A percentile compares a stretch with the other conserved stretches of the same genome.
phyloP scores from a whole-genome alignment of 2,888 invertebrate genomes.

The Drosophila koepferae region DNA sequence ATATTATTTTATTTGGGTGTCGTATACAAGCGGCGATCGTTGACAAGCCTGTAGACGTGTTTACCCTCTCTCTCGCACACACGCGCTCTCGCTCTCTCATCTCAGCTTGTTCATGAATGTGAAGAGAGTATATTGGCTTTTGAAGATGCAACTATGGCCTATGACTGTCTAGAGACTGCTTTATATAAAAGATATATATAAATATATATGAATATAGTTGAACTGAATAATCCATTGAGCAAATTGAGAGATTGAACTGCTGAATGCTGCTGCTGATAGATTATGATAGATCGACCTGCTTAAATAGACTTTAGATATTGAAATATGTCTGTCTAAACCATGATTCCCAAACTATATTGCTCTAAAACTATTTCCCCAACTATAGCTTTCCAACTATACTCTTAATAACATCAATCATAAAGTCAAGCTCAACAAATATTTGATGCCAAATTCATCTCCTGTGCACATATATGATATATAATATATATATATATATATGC shows the following conservation, averaged over 20 bases:
- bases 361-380: background rate
- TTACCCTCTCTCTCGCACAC: background rate
- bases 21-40: slow-evolving; percentile 62
- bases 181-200: background rate
- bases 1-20: slow-evolving; percentile 84
- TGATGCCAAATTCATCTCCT: no score
- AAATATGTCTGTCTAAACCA: background rate
- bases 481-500: no score
- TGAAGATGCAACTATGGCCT: background rate
- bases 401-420: no score
- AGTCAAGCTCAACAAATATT: no score
- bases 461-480: background rate
- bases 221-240: no score
- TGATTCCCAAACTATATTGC: background rate
- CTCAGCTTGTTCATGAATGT: background rate
- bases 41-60: slow-evolving; percentile 49
- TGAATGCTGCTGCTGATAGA: no score
- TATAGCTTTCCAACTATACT: no score
- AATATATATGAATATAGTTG: background rate
- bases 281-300: no score
- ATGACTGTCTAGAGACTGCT: background rate
- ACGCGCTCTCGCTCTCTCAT: background rate
- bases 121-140: background rate
- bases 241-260: no score
- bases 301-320: no score